These are phyloP conservation scores for Montipora capricornis DNA, from an alignment of 64 coral and sea anemone species.

Conservation along the genomic window DNA sequence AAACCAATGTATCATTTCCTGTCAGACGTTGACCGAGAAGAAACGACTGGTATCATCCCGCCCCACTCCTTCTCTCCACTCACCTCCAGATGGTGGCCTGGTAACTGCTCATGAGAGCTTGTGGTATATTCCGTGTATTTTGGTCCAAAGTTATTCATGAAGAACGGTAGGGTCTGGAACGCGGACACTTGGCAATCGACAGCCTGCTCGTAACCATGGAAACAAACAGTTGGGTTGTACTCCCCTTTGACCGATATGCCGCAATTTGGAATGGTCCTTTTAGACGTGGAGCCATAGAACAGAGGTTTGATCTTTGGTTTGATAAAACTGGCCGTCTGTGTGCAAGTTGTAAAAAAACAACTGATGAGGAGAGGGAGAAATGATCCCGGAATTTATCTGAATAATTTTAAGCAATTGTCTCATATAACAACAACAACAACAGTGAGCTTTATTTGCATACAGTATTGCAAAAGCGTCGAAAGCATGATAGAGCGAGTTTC, in stretches of 20 bases:
- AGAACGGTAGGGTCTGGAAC: slow-evolving; percentile 52
- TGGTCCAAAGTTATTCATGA: slow-evolving; percentile 65
- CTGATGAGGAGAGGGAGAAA: neutral
- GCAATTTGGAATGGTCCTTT: slow-evolving; percentile 43
- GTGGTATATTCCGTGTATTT: slow-evolving; percentile 65
- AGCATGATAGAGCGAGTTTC: too few relatives aligned
- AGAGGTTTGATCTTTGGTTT: slow-evolving; percentile 42
- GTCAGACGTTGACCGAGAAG: too few relatives aligned
- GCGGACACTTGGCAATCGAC: neutral
- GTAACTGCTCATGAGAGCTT: slow-evolving; percentile 61
- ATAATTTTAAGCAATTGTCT: too few relatives aligned
- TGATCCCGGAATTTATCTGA: too few relatives aligned
- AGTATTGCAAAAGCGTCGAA: too few relatives aligned
- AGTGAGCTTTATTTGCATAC: too few relatives aligned
- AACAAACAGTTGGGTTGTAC: slow-evolving; percentile 47
- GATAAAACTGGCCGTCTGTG: neutral
- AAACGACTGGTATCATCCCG: too few relatives aligned
- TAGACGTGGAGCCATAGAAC: slow-evolving; percentile 32
- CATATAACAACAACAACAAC: too few relatives aligned
- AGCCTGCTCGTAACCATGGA: slow-evolving; percentile 50
- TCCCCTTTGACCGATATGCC: slow-evolving; percentile 11
- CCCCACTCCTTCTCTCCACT: neutral
- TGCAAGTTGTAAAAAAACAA: neutral
- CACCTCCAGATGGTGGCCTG: slow-evolving; percentile 72
- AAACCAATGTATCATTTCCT: too few relatives aligned